These are phyloP conservation scores for Rhimphoctona megacephalus DNA, from an alignment of 2,888 invertebrate species.

Conservation along the genomic window DNA sequence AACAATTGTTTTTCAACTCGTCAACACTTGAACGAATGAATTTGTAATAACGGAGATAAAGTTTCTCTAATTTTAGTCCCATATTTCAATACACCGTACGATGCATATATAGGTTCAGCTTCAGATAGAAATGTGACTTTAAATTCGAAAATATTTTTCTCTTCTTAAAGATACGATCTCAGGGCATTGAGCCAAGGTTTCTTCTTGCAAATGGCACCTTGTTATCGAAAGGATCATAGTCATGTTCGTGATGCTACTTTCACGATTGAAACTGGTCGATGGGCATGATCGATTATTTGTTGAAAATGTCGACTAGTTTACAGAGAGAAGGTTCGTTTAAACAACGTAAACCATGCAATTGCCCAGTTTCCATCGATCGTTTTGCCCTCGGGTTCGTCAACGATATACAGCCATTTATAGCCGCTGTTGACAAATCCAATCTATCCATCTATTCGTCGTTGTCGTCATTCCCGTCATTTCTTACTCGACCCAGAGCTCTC, in stretches of 20 bases:
- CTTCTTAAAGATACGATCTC: neutral
- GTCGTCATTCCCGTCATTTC: conserved; percentile 27
- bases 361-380: conserved; percentile 22
- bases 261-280: neutral
- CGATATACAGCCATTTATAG: conserved; percentile 23
- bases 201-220: neutral
- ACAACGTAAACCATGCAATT: neutral
- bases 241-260: neutral
- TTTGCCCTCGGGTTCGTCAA: conserved; percentile 7
- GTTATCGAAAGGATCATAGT: conserved; percentile 9
- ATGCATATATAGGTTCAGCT: neutral
- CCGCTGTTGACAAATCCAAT: conserved; percentile 26
- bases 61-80: neutral
- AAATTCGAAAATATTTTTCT: neutral
- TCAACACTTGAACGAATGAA: conserved; percentile 15
- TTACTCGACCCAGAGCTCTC: conserved; percentile 50
- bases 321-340: neutral
- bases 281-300: neutral
- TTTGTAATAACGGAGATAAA: conserved; percentile 2
- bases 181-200: conserved; percentile 23
- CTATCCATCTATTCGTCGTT: conserved; percentile 14
- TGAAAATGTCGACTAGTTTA: neutral
- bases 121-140: neutral
- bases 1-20: conserved; percentile 34
- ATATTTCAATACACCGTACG: neutral